A percentile compares a stretch with the other conserved stretches of the same genome.
phyloP scores from a whole-genome alignment of 2,797 vertebrate genomes.

The Aselliscus stoliczkanus region DNA sequence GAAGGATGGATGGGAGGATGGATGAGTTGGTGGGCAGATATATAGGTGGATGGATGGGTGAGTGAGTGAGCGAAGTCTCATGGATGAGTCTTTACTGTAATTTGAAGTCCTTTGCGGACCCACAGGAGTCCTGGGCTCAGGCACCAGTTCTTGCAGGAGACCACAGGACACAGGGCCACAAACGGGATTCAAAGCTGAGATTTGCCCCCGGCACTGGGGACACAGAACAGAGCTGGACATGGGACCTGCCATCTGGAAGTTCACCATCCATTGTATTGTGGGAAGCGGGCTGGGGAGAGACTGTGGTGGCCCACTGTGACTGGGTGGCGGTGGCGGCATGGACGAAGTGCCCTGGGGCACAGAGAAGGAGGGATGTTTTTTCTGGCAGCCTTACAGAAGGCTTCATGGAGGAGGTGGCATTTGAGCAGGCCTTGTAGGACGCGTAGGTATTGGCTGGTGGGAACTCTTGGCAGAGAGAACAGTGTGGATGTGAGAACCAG shows the following conservation, averaged over 20 bases:
- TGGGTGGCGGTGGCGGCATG: neutral
- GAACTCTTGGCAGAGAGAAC: neutral
- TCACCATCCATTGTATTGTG: neutral
- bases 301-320: rapidly evolving
- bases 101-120: neutral
- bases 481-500: rapidly evolving
- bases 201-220: neutral
- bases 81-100: neutral
- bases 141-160: neutral
- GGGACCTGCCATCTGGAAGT: rapidly evolving
- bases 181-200: neutral
- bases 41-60: neutral
- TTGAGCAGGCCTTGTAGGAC: neutral
- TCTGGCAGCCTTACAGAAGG: neutral
- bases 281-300: neutral
- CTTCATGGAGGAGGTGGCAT: neutral
- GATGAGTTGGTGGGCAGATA: neutral
- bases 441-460: neutral
- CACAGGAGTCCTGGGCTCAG: neutral
- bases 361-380: neutral
- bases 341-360: neutral
- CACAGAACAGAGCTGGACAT: rapidly evolving
- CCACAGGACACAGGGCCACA: neutral
- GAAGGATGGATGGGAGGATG: too few species aligned
- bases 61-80: neutral